phyloP scores from a whole-genome alignment of 2,113 vertebrate species.

The Lates calcarifer region DNA sequence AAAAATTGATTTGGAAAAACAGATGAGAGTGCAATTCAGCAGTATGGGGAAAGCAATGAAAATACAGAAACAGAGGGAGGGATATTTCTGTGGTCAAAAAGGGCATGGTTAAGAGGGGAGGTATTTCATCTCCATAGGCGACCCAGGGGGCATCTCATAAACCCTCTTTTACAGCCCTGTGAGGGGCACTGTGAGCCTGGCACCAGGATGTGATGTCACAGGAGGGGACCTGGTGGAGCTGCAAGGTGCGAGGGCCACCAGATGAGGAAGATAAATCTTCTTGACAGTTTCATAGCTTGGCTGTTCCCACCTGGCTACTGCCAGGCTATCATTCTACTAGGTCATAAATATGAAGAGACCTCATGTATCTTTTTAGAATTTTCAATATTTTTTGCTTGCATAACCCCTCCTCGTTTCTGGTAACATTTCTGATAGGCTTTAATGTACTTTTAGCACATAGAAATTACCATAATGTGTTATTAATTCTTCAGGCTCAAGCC shows the following conservation, averaged over 20 bases:
- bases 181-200: conserved; percentile 52
- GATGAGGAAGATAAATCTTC: conserved; percentile 72
- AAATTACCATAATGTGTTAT: not conserved
- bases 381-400: not conserved
- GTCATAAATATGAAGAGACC: conserved; percentile 55
- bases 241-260: conserved; percentile 50
- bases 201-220: conserved; percentile 75
- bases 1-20: conserved; percentile 22
- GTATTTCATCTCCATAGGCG: conserved; percentile 33
- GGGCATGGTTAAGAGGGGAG: conserved; percentile 5
- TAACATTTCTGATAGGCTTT: not conserved
- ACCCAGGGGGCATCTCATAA: conserved; percentile 44
- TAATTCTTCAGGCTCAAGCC: not conserved
- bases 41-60: conserved; percentile 11
- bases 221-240: conserved; percentile 58
- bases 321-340: conserved; percentile 53
- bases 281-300: conserved; percentile 55
- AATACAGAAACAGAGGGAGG: not conserved
- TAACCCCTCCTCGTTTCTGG: not conserved
- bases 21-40: conserved; percentile 22
- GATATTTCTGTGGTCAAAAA: conserved; percentile 31
- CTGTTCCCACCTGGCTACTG: conserved; percentile 61
- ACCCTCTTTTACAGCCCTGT: conserved; percentile 60
- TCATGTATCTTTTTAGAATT: not conserved
- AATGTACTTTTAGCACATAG: not conserved